Percentiles rank a stretch among this genome's conserved stretches.
Conservation (phyloP, 2,888 invertebrate genomes). For the Leptogaster cylindrica region DNA sequence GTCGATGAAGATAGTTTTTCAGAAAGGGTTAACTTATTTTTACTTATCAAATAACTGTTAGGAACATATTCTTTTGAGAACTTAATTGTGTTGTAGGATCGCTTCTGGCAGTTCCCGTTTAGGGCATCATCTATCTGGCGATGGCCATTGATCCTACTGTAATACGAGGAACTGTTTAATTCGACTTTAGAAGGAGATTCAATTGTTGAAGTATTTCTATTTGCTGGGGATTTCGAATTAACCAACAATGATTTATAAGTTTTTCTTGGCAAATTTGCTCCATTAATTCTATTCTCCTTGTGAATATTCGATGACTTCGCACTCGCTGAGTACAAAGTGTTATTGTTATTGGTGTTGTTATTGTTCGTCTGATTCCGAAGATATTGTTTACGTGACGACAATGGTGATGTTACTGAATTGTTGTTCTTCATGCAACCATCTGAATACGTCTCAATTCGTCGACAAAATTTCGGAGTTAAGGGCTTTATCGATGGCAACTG, state of each 20-base stretch:
- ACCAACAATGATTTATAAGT: slow-evolving; percentile 41
- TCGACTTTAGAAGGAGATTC: slow-evolving; percentile 55
- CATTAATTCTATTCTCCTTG: not conserved
- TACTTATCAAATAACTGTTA: slow-evolving; percentile 20
- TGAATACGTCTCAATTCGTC: slow-evolving; percentile 57
- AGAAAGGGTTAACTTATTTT: slow-evolving; percentile 4
- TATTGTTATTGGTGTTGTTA: slow-evolving; percentile 2
- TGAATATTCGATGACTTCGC: slow-evolving; percentile 14
- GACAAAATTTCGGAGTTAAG: slow-evolving; percentile 59
- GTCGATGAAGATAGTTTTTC: slow-evolving; percentile 16
- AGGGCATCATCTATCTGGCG: not conserved
- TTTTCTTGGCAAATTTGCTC: not conserved
- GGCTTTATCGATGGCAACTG: slow-evolving; percentile 54
- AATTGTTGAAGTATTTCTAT: slow-evolving; percentile 49
- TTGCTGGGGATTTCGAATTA: slow-evolving; percentile 51
- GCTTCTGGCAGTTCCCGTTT: slow-evolving; percentile 55
- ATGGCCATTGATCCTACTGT: slow-evolving; percentile 13
- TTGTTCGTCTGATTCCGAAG: slow-evolving; percentile 49
- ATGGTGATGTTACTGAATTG: slow-evolving; percentile 44
- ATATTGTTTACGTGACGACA: slow-evolving; percentile 50
- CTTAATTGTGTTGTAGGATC: slow-evolving; percentile 56
- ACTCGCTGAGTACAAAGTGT: slow-evolving; percentile 1
- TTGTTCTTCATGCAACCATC: slow-evolving; percentile 41
- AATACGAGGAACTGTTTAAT: slow-evolving; percentile 47
- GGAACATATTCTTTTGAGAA: slow-evolving; percentile 58